Percentiles rank a stretch among this genome's conserved stretches.
Evolutionary conservation across 2,888 invertebrate species (phyloP).

Genomic region (Drosophila borealis): DNA sequence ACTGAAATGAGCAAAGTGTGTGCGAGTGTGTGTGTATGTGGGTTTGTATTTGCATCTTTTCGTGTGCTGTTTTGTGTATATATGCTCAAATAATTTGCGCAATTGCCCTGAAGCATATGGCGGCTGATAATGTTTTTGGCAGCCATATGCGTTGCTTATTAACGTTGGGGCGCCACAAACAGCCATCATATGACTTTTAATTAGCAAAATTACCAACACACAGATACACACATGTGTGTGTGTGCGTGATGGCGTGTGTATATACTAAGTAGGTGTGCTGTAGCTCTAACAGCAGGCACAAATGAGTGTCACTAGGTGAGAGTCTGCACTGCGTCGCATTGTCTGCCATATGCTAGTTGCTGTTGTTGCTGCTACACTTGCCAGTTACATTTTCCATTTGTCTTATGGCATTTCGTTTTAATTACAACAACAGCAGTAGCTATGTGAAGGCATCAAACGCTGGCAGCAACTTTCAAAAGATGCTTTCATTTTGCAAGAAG

Average conservation of each 20-base stretch:
- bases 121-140: slow-evolving; percentile 59
- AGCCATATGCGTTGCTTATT: slow-evolving; percentile 46
- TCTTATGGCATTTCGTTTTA: slow-evolving; percentile 80
- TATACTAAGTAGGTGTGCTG: slow-evolving; percentile 30
- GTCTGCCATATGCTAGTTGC: slow-evolving; percentile 43
- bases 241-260: neutral
- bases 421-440: slow-evolving; percentile 69
- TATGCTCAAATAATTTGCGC: slow-evolving; percentile 60
- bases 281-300: slow-evolving; percentile 51
- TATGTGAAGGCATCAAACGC: slow-evolving; percentile 44
- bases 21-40: slow-evolving; percentile 6
- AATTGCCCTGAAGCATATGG: slow-evolving; percentile 52
- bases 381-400: slow-evolving; percentile 79
- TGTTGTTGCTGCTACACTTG: slow-evolving; percentile 68
- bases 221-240: slow-evolving; percentile 3
- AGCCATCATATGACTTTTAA: slow-evolving; percentile 58
- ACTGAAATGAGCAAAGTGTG: slow-evolving; percentile 28
- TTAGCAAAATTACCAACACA: slow-evolving; percentile 49
- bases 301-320: slow-evolving; percentile 81
- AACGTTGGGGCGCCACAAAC: slow-evolving; percentile 32
- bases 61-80: slow-evolving; percentile 21
- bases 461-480: slow-evolving; percentile 77
- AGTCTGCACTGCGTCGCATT: slow-evolving; percentile 63
- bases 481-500: slow-evolving; percentile 80
- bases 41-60: slow-evolving; percentile 8